Evolutionary conservation across 2,888 invertebrate species (phyloP).

Genomic region (Campaea margaritaria): DNA sequence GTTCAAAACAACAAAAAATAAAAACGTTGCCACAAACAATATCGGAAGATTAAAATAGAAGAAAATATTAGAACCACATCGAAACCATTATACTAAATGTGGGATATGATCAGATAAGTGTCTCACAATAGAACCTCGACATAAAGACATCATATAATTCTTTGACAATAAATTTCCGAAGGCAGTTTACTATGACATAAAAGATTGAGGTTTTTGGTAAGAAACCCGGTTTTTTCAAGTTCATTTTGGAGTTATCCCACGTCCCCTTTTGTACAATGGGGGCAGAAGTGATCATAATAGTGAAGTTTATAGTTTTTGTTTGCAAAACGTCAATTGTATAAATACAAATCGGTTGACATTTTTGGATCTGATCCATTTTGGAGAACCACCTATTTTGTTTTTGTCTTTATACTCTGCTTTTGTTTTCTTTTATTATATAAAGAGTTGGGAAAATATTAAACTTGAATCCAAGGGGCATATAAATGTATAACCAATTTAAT

Average conservation of each 20-base stretch:
- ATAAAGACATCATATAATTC: conserved; percentile 85
- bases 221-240: conserved; percentile 68
- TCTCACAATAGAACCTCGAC: conserved; percentile 73
- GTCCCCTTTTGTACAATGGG: conserved; percentile 71
- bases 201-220: conserved; percentile 69
- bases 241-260: conserved; percentile 57
- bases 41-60: conserved; percentile 41
- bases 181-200: conserved; percentile 79
- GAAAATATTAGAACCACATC: conserved; percentile 56
- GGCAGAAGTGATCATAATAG: conserved; percentile 82
- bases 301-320: conserved; percentile 62
- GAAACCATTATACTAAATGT: conserved; percentile 73
- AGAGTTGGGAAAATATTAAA: too few relatives aligned
- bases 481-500: too few relatives aligned
- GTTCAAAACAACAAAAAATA: conserved; percentile 38
- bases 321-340: conserved; percentile 37
- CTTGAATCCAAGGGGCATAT: too few relatives aligned
- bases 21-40: conserved; percentile 37
- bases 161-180: conserved; percentile 80
- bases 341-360: conserved; percentile 20
- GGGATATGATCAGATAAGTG: conserved; percentile 81
- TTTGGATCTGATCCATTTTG: background rate
- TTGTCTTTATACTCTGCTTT: too few relatives aligned
- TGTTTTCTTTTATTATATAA: too few relatives aligned
- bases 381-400: background rate